Conservation (phyloP, 2,113 vertebrate genomes). For the Terrapene triunguis region DNA sequence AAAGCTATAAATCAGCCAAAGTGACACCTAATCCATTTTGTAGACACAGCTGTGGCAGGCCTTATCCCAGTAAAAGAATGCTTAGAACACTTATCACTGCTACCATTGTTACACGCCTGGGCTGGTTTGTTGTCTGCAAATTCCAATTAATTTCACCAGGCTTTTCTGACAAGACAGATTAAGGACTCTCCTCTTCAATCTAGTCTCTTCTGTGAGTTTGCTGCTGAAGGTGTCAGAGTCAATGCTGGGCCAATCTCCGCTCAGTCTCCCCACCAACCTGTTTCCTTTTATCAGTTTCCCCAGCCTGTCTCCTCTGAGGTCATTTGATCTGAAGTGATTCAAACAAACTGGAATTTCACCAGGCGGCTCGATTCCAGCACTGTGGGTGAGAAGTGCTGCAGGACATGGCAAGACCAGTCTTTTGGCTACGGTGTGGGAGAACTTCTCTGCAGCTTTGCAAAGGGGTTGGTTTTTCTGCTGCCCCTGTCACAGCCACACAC, state of each 20-base stretch:
- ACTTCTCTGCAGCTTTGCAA: neutral
- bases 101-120: rapidly evolving
- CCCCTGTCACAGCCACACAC: neutral
- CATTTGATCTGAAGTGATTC: neutral
- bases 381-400: neutral
- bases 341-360: neutral
- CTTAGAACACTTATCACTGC: rapidly evolving
- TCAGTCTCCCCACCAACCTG: neutral
- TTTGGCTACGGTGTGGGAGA: neutral
- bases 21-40: neutral
- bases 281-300: neutral
- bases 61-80: rapidly evolving
- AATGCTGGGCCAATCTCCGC: rapidly evolving
- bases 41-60: neutral
- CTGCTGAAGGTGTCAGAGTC: rapidly evolving
- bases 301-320: neutral
- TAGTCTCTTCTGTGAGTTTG: neutral
- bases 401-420: neutral
- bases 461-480: neutral
- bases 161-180: neutral
- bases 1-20: neutral
- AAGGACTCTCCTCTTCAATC: neutral
- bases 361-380: neutral
- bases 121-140: neutral
- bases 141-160: neutral